Evolutionary conservation across 2,113 vertebrate species (phyloP).

Genomic region (Sitta europaea): DNA sequence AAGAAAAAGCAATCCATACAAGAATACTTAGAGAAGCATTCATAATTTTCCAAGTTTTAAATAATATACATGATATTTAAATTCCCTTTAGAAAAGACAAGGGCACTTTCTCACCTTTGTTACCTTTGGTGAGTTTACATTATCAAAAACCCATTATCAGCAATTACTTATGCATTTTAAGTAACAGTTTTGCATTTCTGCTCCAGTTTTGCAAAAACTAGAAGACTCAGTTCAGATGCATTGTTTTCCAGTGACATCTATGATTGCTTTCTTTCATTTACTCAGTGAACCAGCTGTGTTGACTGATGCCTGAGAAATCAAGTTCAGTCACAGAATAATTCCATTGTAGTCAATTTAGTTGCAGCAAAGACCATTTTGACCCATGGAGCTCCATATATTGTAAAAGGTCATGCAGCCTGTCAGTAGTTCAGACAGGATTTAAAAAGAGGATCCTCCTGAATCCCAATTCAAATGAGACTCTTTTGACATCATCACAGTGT

Average conservation of each 20-base stretch:
- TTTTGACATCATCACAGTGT: conserved; percentile 21
- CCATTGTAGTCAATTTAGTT: conserved; percentile 6
- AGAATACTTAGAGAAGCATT: background rate
- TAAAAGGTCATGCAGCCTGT: conserved; percentile 16
- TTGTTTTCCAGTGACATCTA: background rate
- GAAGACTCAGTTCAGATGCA: background rate
- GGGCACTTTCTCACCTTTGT: background rate
- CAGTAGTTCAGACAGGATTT: conserved; percentile 20
- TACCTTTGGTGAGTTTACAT: background rate
- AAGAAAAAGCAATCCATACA: background rate
- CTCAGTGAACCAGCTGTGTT: conserved; percentile 16
- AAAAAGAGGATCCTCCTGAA: conserved; percentile 22
- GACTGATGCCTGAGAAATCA: conserved; percentile 34
- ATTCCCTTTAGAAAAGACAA: background rate
- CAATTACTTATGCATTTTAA: background rate
- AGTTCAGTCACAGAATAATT: conserved; percentile 10
- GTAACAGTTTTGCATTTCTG: background rate
- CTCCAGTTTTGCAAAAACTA: background rate
- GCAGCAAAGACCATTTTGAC: background rate
- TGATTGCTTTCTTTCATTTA: background rate
- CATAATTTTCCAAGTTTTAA: background rate
- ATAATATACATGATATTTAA: background rate
- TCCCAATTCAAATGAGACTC: background rate
- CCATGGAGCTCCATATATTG: background rate
- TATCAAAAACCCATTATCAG: background rate